Conservation (phyloP, 2,888 invertebrate species). For the Drosophila buzzatii region DNA sequence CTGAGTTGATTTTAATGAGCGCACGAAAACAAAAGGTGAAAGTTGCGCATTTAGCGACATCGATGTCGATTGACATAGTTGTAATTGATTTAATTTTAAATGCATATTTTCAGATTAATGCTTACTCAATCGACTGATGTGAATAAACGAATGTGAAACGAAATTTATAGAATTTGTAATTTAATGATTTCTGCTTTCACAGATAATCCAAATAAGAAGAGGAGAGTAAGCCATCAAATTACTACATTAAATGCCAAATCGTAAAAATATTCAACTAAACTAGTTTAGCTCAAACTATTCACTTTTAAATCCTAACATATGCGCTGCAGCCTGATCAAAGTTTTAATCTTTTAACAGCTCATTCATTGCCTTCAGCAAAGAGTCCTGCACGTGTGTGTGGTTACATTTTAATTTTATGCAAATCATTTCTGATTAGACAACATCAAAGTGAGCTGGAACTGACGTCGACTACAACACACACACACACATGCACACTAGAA, state of each 20-base stretch:
- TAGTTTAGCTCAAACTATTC: not conserved
- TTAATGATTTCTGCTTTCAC: not conserved
- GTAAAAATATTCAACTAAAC: not conserved
- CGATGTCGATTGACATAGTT: not conserved
- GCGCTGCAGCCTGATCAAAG: not conserved
- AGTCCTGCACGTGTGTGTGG: not conserved
- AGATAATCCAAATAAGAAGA: not conserved
- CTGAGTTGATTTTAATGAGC: not conserved
- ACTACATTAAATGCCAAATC: not conserved
- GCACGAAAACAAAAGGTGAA: not conserved
- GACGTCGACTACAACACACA: not conserved
- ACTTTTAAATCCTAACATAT: not conserved
- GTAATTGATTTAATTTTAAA: not conserved
- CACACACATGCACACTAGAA: not conserved
- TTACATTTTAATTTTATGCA: slow-evolving; percentile 16
- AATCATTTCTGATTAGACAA: slow-evolving; percentile 16
- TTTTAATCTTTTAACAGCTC: not conserved
- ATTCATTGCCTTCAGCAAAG: too few relatives aligned
- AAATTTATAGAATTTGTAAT: too few relatives aligned
- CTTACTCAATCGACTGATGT: too few relatives aligned
- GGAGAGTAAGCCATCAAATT: not conserved
- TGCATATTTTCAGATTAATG: not conserved
- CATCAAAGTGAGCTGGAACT: not conserved
- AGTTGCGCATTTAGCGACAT: not conserved
- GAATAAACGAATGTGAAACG: not conserved